Evolutionary conservation across 1,140 invertebrate genomes (phyloP), one percentile per base, ranked within the genome.

Genomic region (Drosophila baimaii): DNA sequence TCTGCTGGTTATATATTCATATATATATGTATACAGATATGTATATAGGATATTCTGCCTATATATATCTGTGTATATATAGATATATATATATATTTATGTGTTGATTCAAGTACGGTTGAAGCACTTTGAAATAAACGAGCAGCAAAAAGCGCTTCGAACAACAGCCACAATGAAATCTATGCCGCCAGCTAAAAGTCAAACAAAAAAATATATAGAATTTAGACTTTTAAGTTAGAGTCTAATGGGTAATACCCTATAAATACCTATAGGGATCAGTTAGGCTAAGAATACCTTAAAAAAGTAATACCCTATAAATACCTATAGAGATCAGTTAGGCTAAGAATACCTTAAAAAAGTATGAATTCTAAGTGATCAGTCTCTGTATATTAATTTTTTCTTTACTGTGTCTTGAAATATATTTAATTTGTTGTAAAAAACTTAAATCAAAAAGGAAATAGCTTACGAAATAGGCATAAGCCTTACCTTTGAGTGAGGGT

Each of bases 61-160:
- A 25, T 27, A 72, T 51, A 13, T 5, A 39, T 31, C 5, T 35
- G 33, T 17, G 5, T n/a, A 6, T 13, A 55, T 41, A n/a, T 23
- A 23, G 23, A 29, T 27, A 49, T 49, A 37, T 27, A 54, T 75
- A n/a, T 29, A 35, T 31, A 44, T 41, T 12, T 56, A 44, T 37
- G 5, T 58, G 78, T 81, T 79, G 74, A 55, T 80, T 63, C 75
- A 71, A 71, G 69, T 71, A 75, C 41, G 49, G 65, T 61, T 77
- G 63, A 73, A 84, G 64, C 64, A 79, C 71, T 73, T 75, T 52
- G 43, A 43, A 55, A 56, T 51, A 78, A 58, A 69, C 54, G 21
- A 59, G 54, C 57, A 59, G 54, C 57, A 17, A 83, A 83, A 68
- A 69, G 58, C 58, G 56, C 56, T 23, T 23, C 43, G 19, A 81